These are phyloP conservation scores for Clarias gariepinus DNA, from an alignment of 2,113 vertebrate species.

Conservation along the genomic window DNA sequence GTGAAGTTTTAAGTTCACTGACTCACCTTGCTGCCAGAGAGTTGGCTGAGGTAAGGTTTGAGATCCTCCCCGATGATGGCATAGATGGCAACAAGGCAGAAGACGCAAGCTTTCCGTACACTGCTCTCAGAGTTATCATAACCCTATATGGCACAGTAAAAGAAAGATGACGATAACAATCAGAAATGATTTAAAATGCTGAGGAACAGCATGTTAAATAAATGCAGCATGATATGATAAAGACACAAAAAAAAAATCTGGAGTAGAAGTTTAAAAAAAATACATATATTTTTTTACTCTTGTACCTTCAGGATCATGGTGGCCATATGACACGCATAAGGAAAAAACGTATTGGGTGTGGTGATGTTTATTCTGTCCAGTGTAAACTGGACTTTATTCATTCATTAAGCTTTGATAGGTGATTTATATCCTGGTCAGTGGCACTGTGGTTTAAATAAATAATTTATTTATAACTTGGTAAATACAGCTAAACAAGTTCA, in stretches of 20 bases:
- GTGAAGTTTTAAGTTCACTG: neutral
- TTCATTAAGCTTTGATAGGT: neutral
- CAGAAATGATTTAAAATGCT: neutral
- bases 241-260: too few relatives aligned
- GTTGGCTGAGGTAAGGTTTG: slow-evolving; percentile 93
- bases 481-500: neutral
- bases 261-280: neutral
- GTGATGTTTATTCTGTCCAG: neutral
- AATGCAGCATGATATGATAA: neutral
- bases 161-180: neutral
- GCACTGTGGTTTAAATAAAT: neutral
- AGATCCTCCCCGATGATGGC: slow-evolving; percentile 94
- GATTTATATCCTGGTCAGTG: neutral
- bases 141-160: slow-evolving; percentile 75
- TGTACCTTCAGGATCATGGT: neutral
- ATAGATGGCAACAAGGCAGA: slow-evolving; percentile 94
- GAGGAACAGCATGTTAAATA: too few relatives aligned
- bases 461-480: neutral
- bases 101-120: slow-evolving; percentile 94
- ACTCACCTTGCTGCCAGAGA: slow-evolving; percentile 95
- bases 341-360: neutral
- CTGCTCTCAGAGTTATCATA: slow-evolving; percentile 98
- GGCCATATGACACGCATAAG: neutral
- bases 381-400: neutral
- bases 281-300: too few relatives aligned